phyloP scores from a whole-genome alignment of 2,888 invertebrate species.

The Drosophila flavopinicola region DNA sequence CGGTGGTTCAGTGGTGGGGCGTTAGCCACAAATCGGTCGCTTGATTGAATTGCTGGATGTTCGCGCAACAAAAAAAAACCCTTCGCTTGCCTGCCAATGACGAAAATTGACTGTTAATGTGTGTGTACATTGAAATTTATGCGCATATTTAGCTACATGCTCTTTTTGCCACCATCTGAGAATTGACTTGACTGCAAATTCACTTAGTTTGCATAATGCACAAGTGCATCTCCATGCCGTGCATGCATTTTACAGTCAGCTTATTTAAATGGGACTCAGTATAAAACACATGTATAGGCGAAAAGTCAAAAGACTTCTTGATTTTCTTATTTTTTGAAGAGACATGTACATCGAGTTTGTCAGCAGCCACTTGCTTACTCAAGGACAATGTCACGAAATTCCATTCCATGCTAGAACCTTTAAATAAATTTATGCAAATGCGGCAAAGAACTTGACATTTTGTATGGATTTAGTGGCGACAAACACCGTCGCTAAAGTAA shows the following conservation, averaged over 20 bases:
- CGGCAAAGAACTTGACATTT: conserved; percentile 32
- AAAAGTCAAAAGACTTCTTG: neutral
- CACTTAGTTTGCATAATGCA: conserved; percentile 48
- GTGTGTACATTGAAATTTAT: conserved; percentile 35
- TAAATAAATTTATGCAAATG: conserved; percentile 50
- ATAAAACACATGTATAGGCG: too few relatives aligned
- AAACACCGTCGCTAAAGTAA: conserved; percentile 45
- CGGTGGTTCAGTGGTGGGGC: conserved; percentile 20
- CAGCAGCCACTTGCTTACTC: conserved; percentile 1
- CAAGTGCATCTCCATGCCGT: neutral
- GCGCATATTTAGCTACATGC: conserved; percentile 17
- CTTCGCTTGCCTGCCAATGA: conserved; percentile 28
- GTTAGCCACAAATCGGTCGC: conserved; percentile 66
- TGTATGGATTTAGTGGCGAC: conserved; percentile 10
- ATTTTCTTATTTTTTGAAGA: neutral
- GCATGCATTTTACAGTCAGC: neutral
- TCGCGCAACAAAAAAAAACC: conserved; percentile 11
- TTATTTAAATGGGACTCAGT: conserved; percentile 1
- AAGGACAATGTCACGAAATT: conserved; percentile 21
- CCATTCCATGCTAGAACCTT: conserved; percentile 24
- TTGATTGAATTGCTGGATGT: conserved; percentile 70
- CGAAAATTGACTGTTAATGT: conserved; percentile 60
- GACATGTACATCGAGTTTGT: neutral
- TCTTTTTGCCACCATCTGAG: neutral
- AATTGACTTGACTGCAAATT: conserved; percentile 39